Evolutionary conservation across 1,140 invertebrate species (phyloP).

Genomic region (Trypoxylus dichotomus): DNA sequence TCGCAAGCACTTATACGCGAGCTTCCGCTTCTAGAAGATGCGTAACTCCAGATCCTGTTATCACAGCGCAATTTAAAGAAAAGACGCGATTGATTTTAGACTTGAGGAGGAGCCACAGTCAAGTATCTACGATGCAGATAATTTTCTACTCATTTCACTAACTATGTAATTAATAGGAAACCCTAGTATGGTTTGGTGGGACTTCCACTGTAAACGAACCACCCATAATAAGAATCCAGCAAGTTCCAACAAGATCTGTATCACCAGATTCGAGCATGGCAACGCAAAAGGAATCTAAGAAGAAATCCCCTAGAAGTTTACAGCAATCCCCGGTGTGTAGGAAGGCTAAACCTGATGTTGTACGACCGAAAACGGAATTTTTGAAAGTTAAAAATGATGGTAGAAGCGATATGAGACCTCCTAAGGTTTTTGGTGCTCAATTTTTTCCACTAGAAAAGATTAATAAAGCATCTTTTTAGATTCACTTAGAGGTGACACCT

Average conservation of each 20-base stretch:
- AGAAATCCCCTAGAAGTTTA: not conserved
- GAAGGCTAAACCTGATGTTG: not conserved
- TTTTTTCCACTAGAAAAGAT: not conserved
- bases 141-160: not conserved
- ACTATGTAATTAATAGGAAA: constrained; percentile 34
- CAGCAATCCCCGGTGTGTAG: not conserved
- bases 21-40: constrained; percentile 54
- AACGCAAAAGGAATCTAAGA: not conserved
- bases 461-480: not conserved
- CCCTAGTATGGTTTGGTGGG: constrained; percentile 43
- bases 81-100: constrained; percentile 56
- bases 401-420: not conserved
- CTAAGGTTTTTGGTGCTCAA: not conserved
- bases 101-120: constrained; percentile 61
- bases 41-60: constrained; percentile 56
- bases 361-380: not conserved
- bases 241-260: constrained; percentile 39
- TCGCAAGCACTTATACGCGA: constrained; percentile 62
- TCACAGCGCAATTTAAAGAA: constrained; percentile 42
- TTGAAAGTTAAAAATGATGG: not conserved
- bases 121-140: constrained; percentile 47
- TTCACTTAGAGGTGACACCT: constrained; percentile 25
- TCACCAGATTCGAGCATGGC: constrained; percentile 16
- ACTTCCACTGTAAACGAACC: constrained; percentile 34
- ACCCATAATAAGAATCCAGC: constrained; percentile 45